Conservation (phyloP, 2,888 invertebrate genomes). For the Seira sanloemensis region DNA sequence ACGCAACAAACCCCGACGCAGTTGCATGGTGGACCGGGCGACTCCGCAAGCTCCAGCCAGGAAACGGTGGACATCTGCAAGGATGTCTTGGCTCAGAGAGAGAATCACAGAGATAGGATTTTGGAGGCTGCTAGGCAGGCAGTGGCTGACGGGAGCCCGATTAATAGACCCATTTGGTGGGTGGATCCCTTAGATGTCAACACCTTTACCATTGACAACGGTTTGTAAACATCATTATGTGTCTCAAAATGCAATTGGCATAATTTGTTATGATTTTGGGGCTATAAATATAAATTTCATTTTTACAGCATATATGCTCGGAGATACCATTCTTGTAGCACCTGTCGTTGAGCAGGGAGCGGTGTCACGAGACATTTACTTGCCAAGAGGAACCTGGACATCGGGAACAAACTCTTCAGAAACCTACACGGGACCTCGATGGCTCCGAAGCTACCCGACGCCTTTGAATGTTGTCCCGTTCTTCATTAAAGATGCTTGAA, state of each 20-base stretch:
- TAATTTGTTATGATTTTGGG: no score
- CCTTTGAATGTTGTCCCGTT: constrained; percentile 56
- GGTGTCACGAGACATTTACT: constrained; percentile 82
- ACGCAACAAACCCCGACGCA: constrained; percentile 84
- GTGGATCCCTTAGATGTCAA: constrained; percentile 82
- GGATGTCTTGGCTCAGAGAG: constrained; percentile 49
- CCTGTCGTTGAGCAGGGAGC: constrained; percentile 83
- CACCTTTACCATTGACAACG: constrained; percentile 78
- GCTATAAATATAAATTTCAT: constrained; percentile 18
- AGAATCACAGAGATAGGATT: constrained; percentile 72
- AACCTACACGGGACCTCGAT: constrained; percentile 79
- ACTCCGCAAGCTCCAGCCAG: constrained; percentile 78
- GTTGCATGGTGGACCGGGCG: constrained; percentile 75
- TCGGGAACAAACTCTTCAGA: constrained; percentile 47
- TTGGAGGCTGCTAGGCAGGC: constrained; percentile 80
- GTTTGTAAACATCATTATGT: constrained; percentile 72
- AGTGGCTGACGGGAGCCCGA: constrained; percentile 81
- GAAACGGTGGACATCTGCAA: constrained; percentile 45
- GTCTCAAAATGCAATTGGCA: no score
- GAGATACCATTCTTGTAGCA: constrained; percentile 85
- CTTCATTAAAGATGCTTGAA: constrained; percentile 16
- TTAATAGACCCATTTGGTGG: constrained; percentile 93
- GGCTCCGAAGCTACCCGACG: constrained; percentile 78
- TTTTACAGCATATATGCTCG: constrained; percentile 85
- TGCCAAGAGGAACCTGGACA: constrained; percentile 85